Conservation (phyloP, 53 echinoderm and acorn worm genomes). For the Apostichopus leukothele region DNA sequence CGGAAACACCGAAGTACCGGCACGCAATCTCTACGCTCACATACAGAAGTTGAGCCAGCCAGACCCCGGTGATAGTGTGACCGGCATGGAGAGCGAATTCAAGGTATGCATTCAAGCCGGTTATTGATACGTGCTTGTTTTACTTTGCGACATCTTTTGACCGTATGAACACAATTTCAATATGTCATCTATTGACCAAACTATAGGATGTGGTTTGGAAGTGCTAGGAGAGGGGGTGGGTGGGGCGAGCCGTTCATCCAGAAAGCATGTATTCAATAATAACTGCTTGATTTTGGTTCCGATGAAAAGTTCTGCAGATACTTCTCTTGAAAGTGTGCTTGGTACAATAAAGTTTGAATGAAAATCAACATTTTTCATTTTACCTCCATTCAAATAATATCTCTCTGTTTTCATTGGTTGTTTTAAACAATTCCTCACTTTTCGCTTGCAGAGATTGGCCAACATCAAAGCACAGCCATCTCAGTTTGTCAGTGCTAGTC, state of each 20-base stretch:
- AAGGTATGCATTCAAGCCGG: conserved; percentile 59
- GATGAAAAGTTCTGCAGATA: too few species aligned
- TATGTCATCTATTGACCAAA: neutral
- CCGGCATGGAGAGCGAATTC: conserved; percentile 97
- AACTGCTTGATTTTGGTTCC: too few species aligned
- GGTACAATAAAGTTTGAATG: too few species aligned
- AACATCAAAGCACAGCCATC: conserved; percentile 95
- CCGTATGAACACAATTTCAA: neutral
- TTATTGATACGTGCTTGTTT: neutral
- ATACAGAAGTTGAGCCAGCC: conserved; percentile 90
- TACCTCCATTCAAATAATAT: too few species aligned
- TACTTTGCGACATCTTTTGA: too few species aligned
- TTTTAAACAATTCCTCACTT: neutral
- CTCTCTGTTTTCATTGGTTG: too few species aligned
- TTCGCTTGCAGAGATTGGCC: conserved; percentile 75
- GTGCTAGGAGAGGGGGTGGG: too few species aligned
- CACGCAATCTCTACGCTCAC: conserved; percentile 92
- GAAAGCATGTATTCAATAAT: too few species aligned
- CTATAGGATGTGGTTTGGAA: too few species aligned
- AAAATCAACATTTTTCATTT: too few species aligned
- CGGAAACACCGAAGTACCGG: conserved; percentile 90
- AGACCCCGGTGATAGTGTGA: conserved; percentile 87
- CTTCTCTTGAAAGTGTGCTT: too few species aligned
- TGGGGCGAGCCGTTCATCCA: too few species aligned
- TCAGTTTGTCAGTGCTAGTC: conserved; percentile 97